Percentiles rank a stretch among this genome's conserved stretches.
phyloP scores from a whole-genome alignment of 2,888 invertebrate genomes.

The Drosophila stalkeri region DNA sequence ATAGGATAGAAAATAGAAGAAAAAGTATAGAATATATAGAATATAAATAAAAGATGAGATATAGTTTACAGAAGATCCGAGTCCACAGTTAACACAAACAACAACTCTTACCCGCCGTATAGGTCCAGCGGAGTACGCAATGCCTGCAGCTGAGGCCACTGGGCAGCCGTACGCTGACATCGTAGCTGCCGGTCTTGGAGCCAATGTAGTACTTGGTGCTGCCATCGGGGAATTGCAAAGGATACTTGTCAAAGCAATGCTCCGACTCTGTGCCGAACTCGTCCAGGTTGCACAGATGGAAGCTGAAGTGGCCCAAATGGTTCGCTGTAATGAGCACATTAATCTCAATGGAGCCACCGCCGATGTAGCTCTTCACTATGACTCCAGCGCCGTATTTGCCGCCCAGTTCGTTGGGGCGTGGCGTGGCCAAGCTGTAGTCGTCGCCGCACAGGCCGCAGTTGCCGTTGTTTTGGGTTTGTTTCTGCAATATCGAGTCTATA shows the following conservation, averaged over 20 bases:
- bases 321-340: slow-evolving; percentile 85
- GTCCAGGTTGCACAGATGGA: slow-evolving; percentile 86
- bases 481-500: slow-evolving; percentile 46
- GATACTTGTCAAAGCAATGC: slow-evolving; percentile 86
- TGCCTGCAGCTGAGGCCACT: slow-evolving; percentile 85
- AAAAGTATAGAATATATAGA: too few relatives aligned
- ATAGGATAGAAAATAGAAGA: too few relatives aligned
- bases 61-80: too few relatives aligned
- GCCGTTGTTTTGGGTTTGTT: slow-evolving; percentile 85
- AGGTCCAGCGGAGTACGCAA: slow-evolving; percentile 87
- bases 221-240: slow-evolving; percentile 81
- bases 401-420: slow-evolving; percentile 86
- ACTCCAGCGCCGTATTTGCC: slow-evolving; percentile 86
- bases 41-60: too few relatives aligned
- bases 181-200: slow-evolving; percentile 64
- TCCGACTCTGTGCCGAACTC: slow-evolving; percentile 85
- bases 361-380: slow-evolving; percentile 85
- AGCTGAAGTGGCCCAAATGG: slow-evolving; percentile 86
- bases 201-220: slow-evolving; percentile 64
- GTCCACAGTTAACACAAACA: too few relatives aligned
- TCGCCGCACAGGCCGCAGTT: slow-evolving; percentile 87
- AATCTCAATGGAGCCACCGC: slow-evolving; percentile 69
- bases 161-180: slow-evolving; percentile 81
- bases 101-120: slow-evolving; percentile 83
- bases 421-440: slow-evolving; percentile 83